These are phyloP conservation scores for Rhynchotus rufescens DNA, from an alignment of 2,797 vertebrate species.

Conservation along the genomic window DNA sequence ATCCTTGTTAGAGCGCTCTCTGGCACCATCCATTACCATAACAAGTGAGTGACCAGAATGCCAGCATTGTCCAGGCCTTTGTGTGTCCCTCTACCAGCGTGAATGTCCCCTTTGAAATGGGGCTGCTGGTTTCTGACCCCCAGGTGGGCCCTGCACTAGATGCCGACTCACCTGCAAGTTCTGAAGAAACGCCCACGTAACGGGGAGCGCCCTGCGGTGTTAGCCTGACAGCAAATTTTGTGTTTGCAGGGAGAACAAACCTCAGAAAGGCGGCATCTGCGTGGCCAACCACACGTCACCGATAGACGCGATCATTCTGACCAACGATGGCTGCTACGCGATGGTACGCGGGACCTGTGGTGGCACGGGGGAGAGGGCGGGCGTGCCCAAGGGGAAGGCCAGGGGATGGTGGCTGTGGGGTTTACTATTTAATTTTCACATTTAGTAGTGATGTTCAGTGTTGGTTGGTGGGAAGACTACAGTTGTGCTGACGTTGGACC, in stretches of 20 bases:
- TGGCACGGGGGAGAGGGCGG: not conserved
- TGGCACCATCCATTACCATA: conserved; percentile 91
- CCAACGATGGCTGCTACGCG: conserved; percentile 95
- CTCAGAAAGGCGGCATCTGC: conserved; percentile 95
- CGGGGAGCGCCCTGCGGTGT: not conserved
- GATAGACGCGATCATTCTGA: conserved; percentile 93
- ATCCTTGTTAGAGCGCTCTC: conserved; percentile 93
- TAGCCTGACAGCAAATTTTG: conserved; percentile 11
- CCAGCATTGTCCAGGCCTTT: not conserved
- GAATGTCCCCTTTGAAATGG: not conserved
- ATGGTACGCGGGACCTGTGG: conserved; percentile 85
- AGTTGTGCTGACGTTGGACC: not conserved
- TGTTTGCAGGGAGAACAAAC: conserved; percentile 88
- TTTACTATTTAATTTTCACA: not conserved
- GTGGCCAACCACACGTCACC: conserved; percentile 97
- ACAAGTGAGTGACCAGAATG: conserved; percentile 84
- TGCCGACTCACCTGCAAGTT: not conserved
- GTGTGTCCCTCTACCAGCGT: rapidly evolving
- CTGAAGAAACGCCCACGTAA: not conserved
- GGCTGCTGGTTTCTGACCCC: not conserved
- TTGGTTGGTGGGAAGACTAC: not conserved
- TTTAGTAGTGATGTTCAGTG: not conserved
- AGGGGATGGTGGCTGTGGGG: not conserved
- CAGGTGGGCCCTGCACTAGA: not conserved
- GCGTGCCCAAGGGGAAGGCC: not conserved